Evolutionary conservation across 2,888 invertebrate genomes (phyloP).

Genomic region (Rhynchonema sp.): DNA sequence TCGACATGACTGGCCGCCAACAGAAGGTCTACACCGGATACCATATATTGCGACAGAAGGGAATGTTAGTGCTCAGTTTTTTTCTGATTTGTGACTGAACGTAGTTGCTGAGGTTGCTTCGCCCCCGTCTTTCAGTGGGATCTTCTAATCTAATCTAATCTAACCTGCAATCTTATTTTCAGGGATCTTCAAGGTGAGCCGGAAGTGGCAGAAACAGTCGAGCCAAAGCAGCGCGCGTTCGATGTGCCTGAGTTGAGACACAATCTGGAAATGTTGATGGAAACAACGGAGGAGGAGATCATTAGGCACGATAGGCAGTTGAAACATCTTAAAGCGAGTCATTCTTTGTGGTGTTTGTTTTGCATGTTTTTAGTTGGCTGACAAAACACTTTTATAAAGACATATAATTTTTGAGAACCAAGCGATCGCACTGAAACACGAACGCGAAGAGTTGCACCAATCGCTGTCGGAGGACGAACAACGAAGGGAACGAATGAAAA

Average conservation of each 20-base stretch:
- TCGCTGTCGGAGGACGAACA: neutral
- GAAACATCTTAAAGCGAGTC: slow-evolving; percentile 43
- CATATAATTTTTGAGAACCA: neutral
- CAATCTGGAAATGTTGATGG: slow-evolving; percentile 71
- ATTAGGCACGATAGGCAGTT: slow-evolving; percentile 60
- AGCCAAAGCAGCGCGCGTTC: slow-evolving; percentile 27
- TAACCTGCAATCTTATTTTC: no score
- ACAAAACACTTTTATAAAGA: neutral
- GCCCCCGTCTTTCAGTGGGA: no score
- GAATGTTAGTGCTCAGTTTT: neutral
- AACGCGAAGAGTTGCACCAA: neutral
- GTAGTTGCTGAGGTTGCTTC: no score
- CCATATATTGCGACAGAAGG: slow-evolving; percentile 14
- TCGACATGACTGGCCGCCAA: slow-evolving; percentile 95
- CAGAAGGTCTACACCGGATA: slow-evolving; percentile 46
- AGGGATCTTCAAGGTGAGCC: neutral
- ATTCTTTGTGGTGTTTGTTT: neutral
- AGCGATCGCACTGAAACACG: neutral
- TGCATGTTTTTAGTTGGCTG: neutral
- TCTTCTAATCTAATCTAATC: no score
- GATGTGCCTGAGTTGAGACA: slow-evolving; percentile 68
- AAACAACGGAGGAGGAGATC: slow-evolving; percentile 84
- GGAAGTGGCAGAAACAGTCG: neutral
- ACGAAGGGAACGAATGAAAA: neutral
- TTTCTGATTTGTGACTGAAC: no score